Percentiles rank a stretch among this genome's conserved stretches.
phyloP scores from a whole-genome alignment of 2,797 vertebrate species.

The Mus spretus region DNA sequence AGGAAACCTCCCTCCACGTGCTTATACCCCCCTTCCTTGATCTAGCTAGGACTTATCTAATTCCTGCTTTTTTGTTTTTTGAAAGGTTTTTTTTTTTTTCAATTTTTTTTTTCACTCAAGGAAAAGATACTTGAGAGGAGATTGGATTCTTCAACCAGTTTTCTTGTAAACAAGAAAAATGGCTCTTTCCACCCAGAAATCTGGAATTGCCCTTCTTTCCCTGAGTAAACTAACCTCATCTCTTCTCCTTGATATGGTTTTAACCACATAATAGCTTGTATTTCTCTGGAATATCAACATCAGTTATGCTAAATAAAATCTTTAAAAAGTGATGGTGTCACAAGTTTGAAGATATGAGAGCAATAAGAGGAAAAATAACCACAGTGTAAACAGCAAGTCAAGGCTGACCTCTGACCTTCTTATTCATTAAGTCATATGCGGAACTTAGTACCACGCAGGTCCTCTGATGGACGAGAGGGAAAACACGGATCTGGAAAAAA shows the following conservation, averaged over 20 bases:
- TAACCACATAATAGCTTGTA: neutral
- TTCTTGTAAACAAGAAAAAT: neutral
- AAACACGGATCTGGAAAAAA: conserved; percentile 75
- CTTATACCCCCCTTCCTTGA: fast-evolving
- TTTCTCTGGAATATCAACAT: neutral
- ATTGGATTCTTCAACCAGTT: neutral
- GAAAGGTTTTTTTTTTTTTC: too few species aligned
- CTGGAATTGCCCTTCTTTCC: neutral
- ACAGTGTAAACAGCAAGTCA: conserved; percentile 18
- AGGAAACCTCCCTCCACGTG: neutral
- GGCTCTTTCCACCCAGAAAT: neutral
- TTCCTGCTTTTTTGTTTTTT: neutral
- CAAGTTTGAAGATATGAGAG: neutral
- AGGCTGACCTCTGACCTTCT: conserved; percentile 77
- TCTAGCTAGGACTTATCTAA: neutral
- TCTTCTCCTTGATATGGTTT: neutral
- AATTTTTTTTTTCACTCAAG: neutral
- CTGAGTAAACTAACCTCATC: neutral
- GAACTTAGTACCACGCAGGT: conserved; percentile 68
- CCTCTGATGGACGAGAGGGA: neutral
- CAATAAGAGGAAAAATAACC: conserved; percentile 23
- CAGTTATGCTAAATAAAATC: neutral
- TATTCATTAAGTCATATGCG: conserved; percentile 71
- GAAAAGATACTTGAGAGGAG: neutral
- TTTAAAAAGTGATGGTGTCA: neutral